Base-by-base conservation (phyloP, 2,888 invertebrate species). In the Dendrolimus pini region DNA sequence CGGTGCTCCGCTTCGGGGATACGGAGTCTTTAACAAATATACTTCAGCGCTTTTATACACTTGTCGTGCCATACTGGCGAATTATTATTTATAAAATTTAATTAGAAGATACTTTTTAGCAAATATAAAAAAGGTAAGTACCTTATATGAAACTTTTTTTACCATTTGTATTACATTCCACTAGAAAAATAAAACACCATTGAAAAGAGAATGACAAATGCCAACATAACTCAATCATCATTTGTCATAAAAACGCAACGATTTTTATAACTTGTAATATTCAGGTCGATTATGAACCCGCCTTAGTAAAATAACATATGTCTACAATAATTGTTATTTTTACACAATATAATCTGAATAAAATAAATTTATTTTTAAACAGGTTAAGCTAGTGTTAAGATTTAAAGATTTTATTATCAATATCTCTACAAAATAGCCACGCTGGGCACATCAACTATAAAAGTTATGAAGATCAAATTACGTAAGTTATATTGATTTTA, bases 401-500 rank as follows among this genome's bases (percentile, higher is more conserved):
- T 47, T 2, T 47, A 47, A 10, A 47, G 12, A 47, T 9, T 47
- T 12, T 10, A 12, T 8, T 47, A 12, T 9, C 9, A 47, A 47
- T 47, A 47, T 47, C 6, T 47, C 9, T 47, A 10, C 9, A 47
- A 47, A 10, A 47, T 12, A 7, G 9, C 75, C 88, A 89, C 84
- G 83, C 86, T 86, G 83, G 83, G 83, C 70, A 89, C 78, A 72
- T 89, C 90, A 66, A 88, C 89, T 80, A 90, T 90, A 70, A 89
- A 87, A 83, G 89, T 90, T 73, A 90, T 90, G 90, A 90, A 90
- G 83, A 90, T 90, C 72, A 89, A 89, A 81, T 75, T 90, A 80
- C 90, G 90, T 90, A 68, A 89, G 90, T 85, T 30, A 74, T 55
- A 64, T 60, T 8, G 30, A 6, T 30, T 3, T 6, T 30, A 30